Evolutionary conservation across 2,888 invertebrate genomes (phyloP), one percentile per base, ranked within the genome.

Genomic region (Drosophila borborema): DNA sequence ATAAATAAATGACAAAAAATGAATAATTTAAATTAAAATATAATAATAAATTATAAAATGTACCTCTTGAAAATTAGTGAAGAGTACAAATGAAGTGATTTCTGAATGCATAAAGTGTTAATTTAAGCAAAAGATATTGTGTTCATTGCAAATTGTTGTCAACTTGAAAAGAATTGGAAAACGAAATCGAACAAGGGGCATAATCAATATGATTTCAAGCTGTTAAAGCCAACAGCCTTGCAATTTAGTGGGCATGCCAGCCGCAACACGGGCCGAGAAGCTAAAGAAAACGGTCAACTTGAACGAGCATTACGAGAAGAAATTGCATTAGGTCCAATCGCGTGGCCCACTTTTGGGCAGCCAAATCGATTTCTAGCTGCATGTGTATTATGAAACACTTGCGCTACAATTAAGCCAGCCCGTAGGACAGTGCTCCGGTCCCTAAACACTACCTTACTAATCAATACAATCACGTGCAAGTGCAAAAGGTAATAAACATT

Each of bases 371-470:
- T 77, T 79, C 64, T 59, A 66, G 64, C 58, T 71, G 49, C 67
- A 72, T 41, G 55, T 41, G 28, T 85, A 86, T 89, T 86, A 89
- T 89, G 89, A 86, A 86, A 89, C 89, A 82, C 75, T 74, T 68
- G 64, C 73, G 65, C 56, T 63, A 74, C 64, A 69, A 64, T 69
- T 76, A 56, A 68, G 40, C 43, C 54, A 48, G 68, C 2, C 62
- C 51, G 65, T 79, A 66, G 67, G 54, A 70, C 49, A 68, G 67
- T 66, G 72, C 65, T 31, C 28, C n/a, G 41, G 28, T 10, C 28
- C 28, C 41, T 12, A n/a, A 31, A 18, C 4, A 31, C 14, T 2
- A 40, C 48, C 31, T 69, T 49, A 60, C n/a, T 28, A 64, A 72
- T 67, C 61, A 55, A 64, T 46, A 56, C 12, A 54, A 23, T 38